phyloP scores from a whole-genome alignment of 2,113 vertebrate genomes.

The Sphaerodactylus townsendi region DNA sequence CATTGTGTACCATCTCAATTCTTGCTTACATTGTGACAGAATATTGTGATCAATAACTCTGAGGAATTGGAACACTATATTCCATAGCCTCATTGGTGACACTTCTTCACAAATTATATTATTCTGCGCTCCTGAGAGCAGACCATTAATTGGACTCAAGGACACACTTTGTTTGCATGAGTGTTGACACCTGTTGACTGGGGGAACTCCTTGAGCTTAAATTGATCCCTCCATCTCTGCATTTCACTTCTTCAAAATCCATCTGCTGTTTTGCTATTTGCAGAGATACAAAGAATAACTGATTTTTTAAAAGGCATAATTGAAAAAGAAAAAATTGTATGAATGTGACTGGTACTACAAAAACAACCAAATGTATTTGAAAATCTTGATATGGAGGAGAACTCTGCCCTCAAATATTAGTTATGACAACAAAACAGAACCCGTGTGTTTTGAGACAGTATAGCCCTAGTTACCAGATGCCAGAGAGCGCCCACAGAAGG shows the following conservation, averaged over 20 bases:
- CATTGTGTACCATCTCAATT: conserved; percentile 42
- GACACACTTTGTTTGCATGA: conserved; percentile 29
- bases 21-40: conserved; percentile 37
- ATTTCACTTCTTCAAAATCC: background rate
- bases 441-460: background rate
- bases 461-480: background rate
- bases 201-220: conserved; percentile 13
- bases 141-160: conserved; percentile 24
- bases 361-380: background rate
- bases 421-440: background rate
- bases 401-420: background rate
- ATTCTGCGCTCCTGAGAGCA: conserved; percentile 45
- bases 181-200: conserved; percentile 4
- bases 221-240: conserved; percentile 14
- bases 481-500: no score
- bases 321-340: background rate
- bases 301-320: background rate
- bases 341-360: background rate
- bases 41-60: conserved; percentile 23
- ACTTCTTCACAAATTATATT: conserved; percentile 41
- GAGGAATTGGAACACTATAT: conserved; percentile 53
- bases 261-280: background rate
- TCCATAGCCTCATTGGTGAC: conserved; percentile 27
- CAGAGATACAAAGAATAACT: background rate
- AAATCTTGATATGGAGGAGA: background rate